Conservation (phyloP, 2,797 vertebrate genomes). For the Pogonophryne albipinna region DNA sequence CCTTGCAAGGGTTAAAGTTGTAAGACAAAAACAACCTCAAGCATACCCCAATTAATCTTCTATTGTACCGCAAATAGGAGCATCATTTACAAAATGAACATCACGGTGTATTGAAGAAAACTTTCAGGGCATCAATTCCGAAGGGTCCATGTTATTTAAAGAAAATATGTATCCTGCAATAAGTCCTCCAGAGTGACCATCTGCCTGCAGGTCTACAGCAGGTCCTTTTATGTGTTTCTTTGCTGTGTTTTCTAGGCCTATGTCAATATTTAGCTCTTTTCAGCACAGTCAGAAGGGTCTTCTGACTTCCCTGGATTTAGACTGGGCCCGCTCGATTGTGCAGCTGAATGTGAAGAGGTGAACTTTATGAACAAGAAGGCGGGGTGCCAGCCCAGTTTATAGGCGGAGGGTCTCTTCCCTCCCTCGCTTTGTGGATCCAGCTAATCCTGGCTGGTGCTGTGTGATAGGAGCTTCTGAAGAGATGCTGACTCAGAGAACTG, state of each 20-base stretch:
- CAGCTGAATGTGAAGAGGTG: not conserved
- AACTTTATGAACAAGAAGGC: not conserved
- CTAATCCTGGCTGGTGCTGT: conserved; percentile 46
- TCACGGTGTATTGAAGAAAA: too few relatives aligned
- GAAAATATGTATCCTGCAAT: not conserved
- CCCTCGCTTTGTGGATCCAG: conserved; percentile 21
- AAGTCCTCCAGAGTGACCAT: not conserved
- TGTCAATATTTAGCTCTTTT: not conserved
- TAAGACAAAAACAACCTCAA: too few relatives aligned
- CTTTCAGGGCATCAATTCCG: not conserved
- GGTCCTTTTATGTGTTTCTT: not conserved
- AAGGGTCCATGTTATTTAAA: not conserved
- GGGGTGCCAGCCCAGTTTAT: conserved; percentile 2
- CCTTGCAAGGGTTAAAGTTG: too few relatives aligned
- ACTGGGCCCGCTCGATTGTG: not conserved
- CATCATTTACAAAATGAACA: too few relatives aligned
- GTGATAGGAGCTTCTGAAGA: conserved; percentile 44
- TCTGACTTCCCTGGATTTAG: not conserved
- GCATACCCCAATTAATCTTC: too few relatives aligned
- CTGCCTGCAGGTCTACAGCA: not conserved
- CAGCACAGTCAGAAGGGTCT: not conserved
- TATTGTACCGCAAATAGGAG: too few relatives aligned
- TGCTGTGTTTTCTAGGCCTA: not conserved
- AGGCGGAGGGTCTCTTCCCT: conserved; percentile 17
- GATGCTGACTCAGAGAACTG: conserved; percentile 28